Evolutionary conservation across 2,888 invertebrate species (phyloP), one percentile per base, ranked within the genome.

Genomic region (Xylocampa areola): DNA sequence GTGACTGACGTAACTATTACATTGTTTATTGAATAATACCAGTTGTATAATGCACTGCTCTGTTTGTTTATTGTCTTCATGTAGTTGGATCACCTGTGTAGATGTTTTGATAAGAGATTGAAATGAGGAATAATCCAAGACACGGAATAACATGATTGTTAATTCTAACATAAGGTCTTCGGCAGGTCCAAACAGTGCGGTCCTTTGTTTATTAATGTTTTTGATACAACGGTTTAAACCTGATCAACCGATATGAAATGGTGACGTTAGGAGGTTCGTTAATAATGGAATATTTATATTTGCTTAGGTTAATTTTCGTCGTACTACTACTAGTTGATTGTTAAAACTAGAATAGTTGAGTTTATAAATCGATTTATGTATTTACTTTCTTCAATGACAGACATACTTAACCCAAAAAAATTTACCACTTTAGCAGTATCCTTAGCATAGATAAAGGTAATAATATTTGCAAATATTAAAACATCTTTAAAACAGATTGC

Each of bases 31-130:
- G 29, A 16, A 50, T 65, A 50, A 50, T 57, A 21, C 21, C 5
- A 30, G 29, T 50, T 47, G 39, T 16, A 44, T 45, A 45, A 49
- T 30, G 41, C 29, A 55, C 64, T 23, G 44, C 33, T 21, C 8
- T n/a, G 25, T 69, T 69, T 64, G 40, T 69, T 45, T 29, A 49
- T 27, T 13, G 48, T 35, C 3, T 39, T 65, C 55, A 37, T 65
- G 37, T 27, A 27, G 36, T 47, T 45, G n/a, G 5, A 48, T 48
- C 39, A 54, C 25, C 27, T 27, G 14, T 3, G 14, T 32, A 27
- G 21, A n/a, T 49, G 23, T 29, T 40, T 29, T 36, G 21, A 48
- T 36, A 36, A 25, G 48, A 58, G 14, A 32, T 44, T 33, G 45
- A 41, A 30, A 45, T 27, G 35, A 17, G 27, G 13, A 64, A 45